phyloP scores from a whole-genome alignment of 2,888 invertebrate genomes.

The Platycnemis pennipes region DNA sequence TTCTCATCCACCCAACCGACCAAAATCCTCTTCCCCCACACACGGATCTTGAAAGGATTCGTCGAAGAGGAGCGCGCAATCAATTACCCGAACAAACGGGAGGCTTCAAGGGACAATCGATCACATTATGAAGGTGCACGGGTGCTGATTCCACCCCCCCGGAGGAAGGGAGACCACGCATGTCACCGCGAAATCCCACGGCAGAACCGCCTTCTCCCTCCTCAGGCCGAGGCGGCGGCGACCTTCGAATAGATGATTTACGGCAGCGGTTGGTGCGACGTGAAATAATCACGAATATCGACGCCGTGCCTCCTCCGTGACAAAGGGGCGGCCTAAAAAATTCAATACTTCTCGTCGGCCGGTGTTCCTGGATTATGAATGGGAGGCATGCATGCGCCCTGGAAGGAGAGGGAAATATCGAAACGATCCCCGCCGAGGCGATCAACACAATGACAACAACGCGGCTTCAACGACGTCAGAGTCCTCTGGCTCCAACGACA shows the following conservation, averaged over 20 bases:
- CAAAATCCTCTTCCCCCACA: neutral
- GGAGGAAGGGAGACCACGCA: neutral
- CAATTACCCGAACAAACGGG: neutral
- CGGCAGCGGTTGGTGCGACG: neutral
- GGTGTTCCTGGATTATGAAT: conserved; percentile 9
- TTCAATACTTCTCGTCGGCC: conserved; percentile 5
- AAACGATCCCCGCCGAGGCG: neutral
- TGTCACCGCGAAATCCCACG: neutral
- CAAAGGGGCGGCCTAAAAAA: neutral
- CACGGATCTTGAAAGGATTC: conserved; percentile 17
- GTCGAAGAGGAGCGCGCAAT: neutral
- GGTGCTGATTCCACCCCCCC: neutral
- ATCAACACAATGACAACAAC: neutral
- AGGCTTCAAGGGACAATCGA: neutral
- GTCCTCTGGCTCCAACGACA: neutral
- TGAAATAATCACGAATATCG: conserved; percentile 29
- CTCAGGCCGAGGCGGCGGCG: neutral
- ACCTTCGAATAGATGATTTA: neutral
- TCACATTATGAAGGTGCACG: neutral
- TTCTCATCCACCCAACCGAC: neutral
- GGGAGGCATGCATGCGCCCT: neutral
- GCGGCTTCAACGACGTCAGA: neutral
- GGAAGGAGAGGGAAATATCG: neutral
- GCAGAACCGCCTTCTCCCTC: neutral
- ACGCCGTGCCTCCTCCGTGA: neutral